phyloP scores from a whole-genome alignment of 2,888 invertebrate genomes.

The Drosophila cognata region DNA sequence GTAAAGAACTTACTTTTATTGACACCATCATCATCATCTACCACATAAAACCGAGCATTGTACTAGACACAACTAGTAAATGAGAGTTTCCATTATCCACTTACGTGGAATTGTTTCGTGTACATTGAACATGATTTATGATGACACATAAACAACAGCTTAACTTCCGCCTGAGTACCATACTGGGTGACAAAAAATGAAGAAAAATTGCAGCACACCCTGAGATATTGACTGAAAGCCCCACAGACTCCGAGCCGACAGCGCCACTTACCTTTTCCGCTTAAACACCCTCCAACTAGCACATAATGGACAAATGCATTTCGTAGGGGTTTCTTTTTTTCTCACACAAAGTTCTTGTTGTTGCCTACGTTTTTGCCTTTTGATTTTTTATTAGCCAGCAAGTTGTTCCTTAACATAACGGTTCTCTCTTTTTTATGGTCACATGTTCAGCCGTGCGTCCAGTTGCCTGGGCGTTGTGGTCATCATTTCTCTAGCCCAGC shows the following conservation, averaged over 20 bases:
- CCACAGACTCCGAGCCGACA: constrained; percentile 3
- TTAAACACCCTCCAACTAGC: constrained; percentile 67
- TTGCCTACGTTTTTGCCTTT: constrained; percentile 40
- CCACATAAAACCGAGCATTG: constrained; percentile 11
- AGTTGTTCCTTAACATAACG: constrained; percentile 74
- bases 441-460: constrained; percentile 68
- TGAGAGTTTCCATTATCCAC: constrained; percentile 69
- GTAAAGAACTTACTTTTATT: neutral
- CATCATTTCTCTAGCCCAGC: constrained; percentile 69
- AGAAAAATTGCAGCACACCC: constrained; percentile 71
- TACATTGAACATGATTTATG: constrained; percentile 81
- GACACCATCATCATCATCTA: neutral
- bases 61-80: constrained; percentile 7
- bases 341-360: constrained; percentile 31
- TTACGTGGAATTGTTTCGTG: constrained; percentile 75
- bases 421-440: constrained; percentile 57
- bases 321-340: constrained; percentile 61
- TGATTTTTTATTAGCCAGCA: constrained; percentile 68
- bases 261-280: constrained; percentile 78
- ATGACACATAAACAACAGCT: constrained; percentile 80
- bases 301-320: constrained; percentile 70
- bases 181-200: constrained; percentile 61
- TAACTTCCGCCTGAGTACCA: constrained; percentile 76
- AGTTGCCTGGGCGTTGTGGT: constrained; percentile 54
- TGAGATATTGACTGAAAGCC: constrained; percentile 80